These are phyloP conservation scores for Rhogogaster chlorosoma DNA, from an alignment of 2,888 invertebrate species.

Conservation along the genomic window DNA sequence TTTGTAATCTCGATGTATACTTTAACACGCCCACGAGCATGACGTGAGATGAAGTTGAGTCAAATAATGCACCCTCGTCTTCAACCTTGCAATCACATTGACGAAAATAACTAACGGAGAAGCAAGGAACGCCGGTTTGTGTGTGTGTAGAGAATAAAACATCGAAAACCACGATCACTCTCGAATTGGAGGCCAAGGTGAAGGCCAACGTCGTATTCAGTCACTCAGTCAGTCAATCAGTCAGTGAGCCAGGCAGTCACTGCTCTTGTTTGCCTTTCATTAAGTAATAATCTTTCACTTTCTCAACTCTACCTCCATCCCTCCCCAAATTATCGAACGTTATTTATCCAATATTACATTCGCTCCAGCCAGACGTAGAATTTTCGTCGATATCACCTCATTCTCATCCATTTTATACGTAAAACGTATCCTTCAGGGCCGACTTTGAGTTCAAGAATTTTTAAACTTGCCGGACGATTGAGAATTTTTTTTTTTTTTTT, in stretches of 20 bases:
- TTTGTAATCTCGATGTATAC: not conserved
- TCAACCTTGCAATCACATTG: slow-evolving; percentile 69
- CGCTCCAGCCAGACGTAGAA: no score
- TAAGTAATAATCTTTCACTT: slow-evolving; percentile 50
- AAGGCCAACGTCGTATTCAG: slow-evolving; percentile 64
- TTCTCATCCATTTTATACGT: no score
- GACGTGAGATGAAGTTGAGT: not conserved
- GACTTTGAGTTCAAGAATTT: no score
- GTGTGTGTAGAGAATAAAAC: not conserved
- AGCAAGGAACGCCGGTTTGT: slow-evolving; percentile 54
- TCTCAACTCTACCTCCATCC: slow-evolving; percentile 33
- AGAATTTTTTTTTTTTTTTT: slow-evolving; percentile 15
- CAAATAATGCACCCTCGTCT: not conserved
- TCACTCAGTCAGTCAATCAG: not conserved
- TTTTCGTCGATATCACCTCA: no score
- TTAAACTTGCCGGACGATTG: no score
- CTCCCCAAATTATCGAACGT: slow-evolving; percentile 15
- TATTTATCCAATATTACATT: not conserved
- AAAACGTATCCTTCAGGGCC: no score
- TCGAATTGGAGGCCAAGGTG: slow-evolving; percentile 71
- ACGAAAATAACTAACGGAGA: slow-evolving; percentile 70
- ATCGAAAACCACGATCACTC: not conserved
- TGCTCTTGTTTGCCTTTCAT: not conserved
- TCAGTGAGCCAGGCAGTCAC: not conserved
- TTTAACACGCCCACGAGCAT: not conserved